phyloP scores from a whole-genome alignment of 2,113 vertebrate species.

The Notothenia coriiceps region DNA sequence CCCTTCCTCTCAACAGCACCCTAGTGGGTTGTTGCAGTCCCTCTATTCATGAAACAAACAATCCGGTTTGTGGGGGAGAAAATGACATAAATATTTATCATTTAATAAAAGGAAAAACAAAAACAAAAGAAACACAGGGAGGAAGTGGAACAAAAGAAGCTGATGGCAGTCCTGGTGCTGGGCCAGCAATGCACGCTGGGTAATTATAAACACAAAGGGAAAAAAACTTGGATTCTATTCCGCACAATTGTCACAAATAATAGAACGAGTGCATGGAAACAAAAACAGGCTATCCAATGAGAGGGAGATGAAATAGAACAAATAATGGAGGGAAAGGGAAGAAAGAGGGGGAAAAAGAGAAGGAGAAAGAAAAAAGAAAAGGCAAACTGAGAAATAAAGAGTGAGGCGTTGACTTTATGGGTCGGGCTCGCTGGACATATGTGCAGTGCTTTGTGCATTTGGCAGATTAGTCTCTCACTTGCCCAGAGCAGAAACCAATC shows the following conservation, averaged over 20 bases:
- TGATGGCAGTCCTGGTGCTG: slow-evolving; percentile 82
- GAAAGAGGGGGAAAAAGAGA: slow-evolving; percentile 16
- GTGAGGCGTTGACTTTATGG: slow-evolving; percentile 73
- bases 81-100: slow-evolving; percentile 84
- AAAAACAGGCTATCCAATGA: slow-evolving; percentile 62
- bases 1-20: slow-evolving; percentile 76
- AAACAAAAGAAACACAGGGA: slow-evolving; percentile 83
- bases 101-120: slow-evolving; percentile 83
- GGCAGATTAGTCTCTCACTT: slow-evolving; percentile 91
- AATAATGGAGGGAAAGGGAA: slow-evolving; percentile 48
- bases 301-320: slow-evolving; percentile 63
- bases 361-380: slow-evolving; percentile 28
- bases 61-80: slow-evolving; percentile 63
- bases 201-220: slow-evolving; percentile 84
- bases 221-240: slow-evolving; percentile 81
- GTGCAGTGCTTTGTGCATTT: slow-evolving; percentile 85
- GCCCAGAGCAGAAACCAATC: slow-evolving; percentile 78
- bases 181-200: slow-evolving; percentile 82
- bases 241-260: slow-evolving; percentile 83
- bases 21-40: slow-evolving; percentile 72
- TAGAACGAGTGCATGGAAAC: slow-evolving; percentile 71
- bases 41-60: slow-evolving; percentile 80
- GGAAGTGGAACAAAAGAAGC: slow-evolving; percentile 84
- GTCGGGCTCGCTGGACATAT: slow-evolving; percentile 76
- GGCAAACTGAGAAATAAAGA: slow-evolving; percentile 65